Base-by-base conservation (phyloP, 2,113 vertebrate genomes). In the Actinemys pallida region DNA sequence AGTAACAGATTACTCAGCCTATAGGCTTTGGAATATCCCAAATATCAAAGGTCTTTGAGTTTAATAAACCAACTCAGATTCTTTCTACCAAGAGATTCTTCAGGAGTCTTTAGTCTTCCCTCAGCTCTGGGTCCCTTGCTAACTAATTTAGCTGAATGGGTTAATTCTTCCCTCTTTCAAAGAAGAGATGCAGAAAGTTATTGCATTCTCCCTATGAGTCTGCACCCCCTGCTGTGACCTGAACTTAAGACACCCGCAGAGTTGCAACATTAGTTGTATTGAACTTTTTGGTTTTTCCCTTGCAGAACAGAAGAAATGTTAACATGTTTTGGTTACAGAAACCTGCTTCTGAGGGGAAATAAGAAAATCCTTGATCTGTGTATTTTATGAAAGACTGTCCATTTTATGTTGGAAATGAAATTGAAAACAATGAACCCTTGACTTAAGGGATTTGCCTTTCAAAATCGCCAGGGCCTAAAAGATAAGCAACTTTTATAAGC, bases 241-340 rank as follows among this genome's bases (percentile, higher is more conserved):
- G 96, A 97, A 90, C 97, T 96, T 97, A 92, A 91, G 94, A 31
- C 95, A 96, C 94, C 84, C 85, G 89, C 91, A 92, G 86, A 94
- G 81, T 90, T 93, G 87, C 96, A 97, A 65, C 95, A 93, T 91
- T 95, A 93, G 93, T 93, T 92, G 92, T 86, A 90, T 89, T 57
- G 96, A 96, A 97, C 95, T 95, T 96, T 96, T 97, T 97, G 88
- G 93, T 80, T 95, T 96, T 96, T 96, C 93, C 96, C 65, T 97
- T 93, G 93, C 92, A 95, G 96, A 97, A 96, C 65, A 95, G 92
- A 93, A 92, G 83, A 88, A 95, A 90, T 81, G 93, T 90, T 90
- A 94, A 92, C 86, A 83, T 87, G 65, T 35, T 93, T 88, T 95
- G 95, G 83, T 90, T 95, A 90, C 89, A 81, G 83, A 96, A 97